Conservation (phyloP, 2,113 vertebrate species). For the Pseudonaja textilis region DNA sequence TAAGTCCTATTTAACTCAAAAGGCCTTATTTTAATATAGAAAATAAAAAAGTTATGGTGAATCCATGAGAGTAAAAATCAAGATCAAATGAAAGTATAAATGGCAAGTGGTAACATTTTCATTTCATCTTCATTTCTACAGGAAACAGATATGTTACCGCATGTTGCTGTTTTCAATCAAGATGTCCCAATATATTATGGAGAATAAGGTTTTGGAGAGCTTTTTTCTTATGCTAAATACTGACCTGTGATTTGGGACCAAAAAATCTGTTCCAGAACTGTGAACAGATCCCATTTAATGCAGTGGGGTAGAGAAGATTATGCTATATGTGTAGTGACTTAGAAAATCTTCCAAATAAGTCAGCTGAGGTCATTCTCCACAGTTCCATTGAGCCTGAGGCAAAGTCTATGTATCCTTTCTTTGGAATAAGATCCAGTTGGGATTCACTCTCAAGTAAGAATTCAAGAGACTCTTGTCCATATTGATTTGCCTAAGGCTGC, state of each 20-base stretch:
- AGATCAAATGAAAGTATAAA: neutral
- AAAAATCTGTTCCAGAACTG: neutral
- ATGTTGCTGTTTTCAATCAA: neutral
- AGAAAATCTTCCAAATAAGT: neutral
- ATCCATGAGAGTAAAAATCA: neutral
- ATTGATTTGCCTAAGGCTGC: neutral
- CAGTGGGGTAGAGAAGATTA: neutral
- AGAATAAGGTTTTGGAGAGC: neutral
- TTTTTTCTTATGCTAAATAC: neutral
- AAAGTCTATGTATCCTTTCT: neutral
- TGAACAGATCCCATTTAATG: neutral
- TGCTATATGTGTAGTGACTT: too few species aligned
- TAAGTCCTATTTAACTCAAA: neutral
- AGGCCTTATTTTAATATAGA: neutral
- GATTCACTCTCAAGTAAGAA: neutral
- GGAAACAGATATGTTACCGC: neutral
- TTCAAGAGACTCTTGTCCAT: neutral
- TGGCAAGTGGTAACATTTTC: neutral
- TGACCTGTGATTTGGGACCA: neutral
- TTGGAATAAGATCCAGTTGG: neutral
- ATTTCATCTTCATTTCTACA: neutral
- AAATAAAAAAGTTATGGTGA: neutral
- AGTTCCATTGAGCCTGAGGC: neutral
- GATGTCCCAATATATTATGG: neutral
- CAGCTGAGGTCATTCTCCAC: neutral